Evolutionary conservation across 2,113 vertebrate species (phyloP).

Genomic region (Mandrillus leucophaeus): DNA sequence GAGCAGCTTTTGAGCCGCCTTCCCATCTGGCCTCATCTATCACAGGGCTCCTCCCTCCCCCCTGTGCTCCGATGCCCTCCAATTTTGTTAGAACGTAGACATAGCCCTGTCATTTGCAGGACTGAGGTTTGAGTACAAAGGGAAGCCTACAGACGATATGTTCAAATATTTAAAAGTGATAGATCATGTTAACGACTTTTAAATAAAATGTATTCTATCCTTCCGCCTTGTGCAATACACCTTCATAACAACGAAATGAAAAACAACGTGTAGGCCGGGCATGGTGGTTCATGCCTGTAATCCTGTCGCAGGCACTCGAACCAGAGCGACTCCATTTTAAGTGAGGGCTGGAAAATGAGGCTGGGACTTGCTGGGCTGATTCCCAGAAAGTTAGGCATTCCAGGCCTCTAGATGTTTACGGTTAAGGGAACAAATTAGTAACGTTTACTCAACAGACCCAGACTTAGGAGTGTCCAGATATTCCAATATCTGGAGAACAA

Average conservation of each 20-base stretch:
- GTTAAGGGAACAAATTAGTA: too few relatives aligned
- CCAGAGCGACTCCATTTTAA: too few relatives aligned
- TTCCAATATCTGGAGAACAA: too few relatives aligned
- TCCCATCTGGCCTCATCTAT: not conserved
- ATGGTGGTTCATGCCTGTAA: too few relatives aligned
- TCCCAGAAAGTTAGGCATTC: too few relatives aligned
- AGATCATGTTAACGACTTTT: not conserved
- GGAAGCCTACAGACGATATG: not conserved
- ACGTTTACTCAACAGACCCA: too few relatives aligned
- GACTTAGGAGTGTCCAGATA: too few relatives aligned
- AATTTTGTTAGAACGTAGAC: not conserved
- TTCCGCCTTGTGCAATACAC: not conserved
- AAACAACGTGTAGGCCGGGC: not conserved
- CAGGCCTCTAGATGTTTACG: too few relatives aligned
- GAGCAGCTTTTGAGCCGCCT: not conserved
- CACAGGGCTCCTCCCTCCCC: not conserved
- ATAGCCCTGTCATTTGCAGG: not conserved
- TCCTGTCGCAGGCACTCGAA: too few relatives aligned
- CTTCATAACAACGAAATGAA: not conserved
- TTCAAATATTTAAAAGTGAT: not conserved
- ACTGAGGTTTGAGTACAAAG: not conserved
- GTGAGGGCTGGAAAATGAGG: too few relatives aligned
- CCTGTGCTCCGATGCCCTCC: fast-evolving
- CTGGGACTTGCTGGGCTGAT: too few relatives aligned
- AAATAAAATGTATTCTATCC: not conserved